These are phyloP conservation scores for Bryconaethiops microstoma DNA, from an alignment of 2,797 vertebrate genomes.

Conservation along the genomic window DNA sequence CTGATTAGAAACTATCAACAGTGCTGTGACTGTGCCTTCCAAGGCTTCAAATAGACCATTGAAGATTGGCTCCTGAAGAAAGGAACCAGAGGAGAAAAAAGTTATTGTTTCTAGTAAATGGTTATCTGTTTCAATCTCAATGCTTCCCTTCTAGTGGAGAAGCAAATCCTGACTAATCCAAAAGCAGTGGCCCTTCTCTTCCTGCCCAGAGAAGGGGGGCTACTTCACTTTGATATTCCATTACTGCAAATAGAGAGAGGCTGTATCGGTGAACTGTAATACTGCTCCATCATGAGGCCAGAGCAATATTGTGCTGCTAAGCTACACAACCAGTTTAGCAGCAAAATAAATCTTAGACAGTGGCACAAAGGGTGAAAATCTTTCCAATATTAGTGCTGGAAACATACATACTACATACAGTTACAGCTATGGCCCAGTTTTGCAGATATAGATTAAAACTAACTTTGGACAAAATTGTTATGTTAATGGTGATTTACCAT, in stretches of 20 bases:
- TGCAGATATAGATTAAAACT: background rate
- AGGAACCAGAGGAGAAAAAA: conserved; percentile 63
- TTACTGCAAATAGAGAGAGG: background rate
- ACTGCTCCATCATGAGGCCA: background rate
- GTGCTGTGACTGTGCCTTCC: conserved; percentile 68
- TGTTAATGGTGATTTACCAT: no score
- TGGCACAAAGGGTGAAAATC: no score
- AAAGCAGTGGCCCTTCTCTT: conserved; percentile 21
- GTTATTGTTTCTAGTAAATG: conserved; percentile 74
- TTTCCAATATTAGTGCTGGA: background rate
- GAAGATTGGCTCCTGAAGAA: conserved; percentile 42
- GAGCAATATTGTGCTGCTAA: background rate
- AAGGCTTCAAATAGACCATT: conserved; percentile 47
- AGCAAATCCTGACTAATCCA: conserved; percentile 41
- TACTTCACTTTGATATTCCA: conserved; percentile 17
- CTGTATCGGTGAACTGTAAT: background rate
- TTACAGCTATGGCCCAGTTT: background rate
- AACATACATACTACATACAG: background rate
- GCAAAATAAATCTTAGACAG: no score
- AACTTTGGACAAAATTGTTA: no score
- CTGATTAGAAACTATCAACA: conserved; percentile 73
- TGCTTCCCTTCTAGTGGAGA: conserved; percentile 65
- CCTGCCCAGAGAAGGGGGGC: background rate
- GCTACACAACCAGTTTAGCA: no score
- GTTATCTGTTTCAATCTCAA: conserved; percentile 65